These are phyloP conservation scores for Poeciliopsis turrubarensis DNA, from an alignment of 2,113 vertebrate genomes.

Conservation along the genomic window DNA sequence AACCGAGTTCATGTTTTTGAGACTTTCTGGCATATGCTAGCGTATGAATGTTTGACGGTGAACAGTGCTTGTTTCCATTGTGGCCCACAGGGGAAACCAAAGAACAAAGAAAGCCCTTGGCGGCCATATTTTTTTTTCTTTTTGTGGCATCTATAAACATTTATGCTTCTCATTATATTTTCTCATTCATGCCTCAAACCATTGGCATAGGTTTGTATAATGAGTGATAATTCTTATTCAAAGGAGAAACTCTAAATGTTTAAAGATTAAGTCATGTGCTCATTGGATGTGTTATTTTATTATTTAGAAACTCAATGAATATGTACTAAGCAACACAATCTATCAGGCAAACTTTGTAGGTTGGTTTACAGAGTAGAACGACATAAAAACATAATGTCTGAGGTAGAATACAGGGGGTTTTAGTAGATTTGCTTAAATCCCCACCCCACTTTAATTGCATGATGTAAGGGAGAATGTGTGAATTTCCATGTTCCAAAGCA, in stretches of 20 bases:
- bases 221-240: conserved; percentile 32
- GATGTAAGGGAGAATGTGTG: conserved; percentile 63
- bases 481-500: conserved; percentile 67
- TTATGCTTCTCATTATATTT: conserved; percentile 32
- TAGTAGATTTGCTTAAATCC: conserved; percentile 72
- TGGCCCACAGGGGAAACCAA: conserved; percentile 58
- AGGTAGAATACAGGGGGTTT: conserved; percentile 53
- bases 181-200: conserved; percentile 32
- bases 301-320: conserved; percentile 48
- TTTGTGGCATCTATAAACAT: conserved; percentile 51
- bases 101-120: conserved; percentile 67
- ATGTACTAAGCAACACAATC: not conserved
- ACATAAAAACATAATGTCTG: conserved; percentile 68
- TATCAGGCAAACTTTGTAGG: not conserved
- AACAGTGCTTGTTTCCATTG: conserved; percentile 68
- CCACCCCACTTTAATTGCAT: conserved; percentile 70
- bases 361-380: conserved; percentile 52
- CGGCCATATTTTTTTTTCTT: conserved; percentile 22
- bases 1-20: conserved; percentile 64
- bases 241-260: conserved; percentile 19
- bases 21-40: conserved; percentile 67
- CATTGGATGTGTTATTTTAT: conserved; percentile 47
- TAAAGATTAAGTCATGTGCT: not conserved
- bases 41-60: conserved; percentile 61
- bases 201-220: not conserved